Base-by-base conservation (phyloP, 2,888 invertebrate genomes). In the Melangyna quadrimaculata region DNA sequence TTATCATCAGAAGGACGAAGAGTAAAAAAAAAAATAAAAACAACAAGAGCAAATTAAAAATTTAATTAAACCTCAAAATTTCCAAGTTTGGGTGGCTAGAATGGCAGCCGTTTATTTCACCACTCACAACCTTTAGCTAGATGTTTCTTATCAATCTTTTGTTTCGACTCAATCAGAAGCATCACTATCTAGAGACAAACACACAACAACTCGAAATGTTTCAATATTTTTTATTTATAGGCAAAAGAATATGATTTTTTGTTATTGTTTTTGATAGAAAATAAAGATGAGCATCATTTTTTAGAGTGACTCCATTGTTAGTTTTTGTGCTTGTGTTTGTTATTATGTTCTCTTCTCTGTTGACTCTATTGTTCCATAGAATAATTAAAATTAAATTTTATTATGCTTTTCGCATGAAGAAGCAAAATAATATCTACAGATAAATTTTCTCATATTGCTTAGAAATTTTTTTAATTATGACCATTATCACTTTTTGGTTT, bases 301-400 rank as follows among this genome's bases (percentile, higher is more conserved):
- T 27, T 29, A 9, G 27, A 53, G 27, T 59, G 35, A 71, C 17
- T 57, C 59, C 40, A 78, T 78, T 32, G 65, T 83, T 12, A 65
- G 37, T 69, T 63, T 69, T 53, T 63, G 29, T 63, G 63, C 22
- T 29, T 27, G 10, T 40, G 17, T 0, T 32, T 48, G n/a, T 29
- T 67, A 4, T 48, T 48, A 3, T 24, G n/a, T 17, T n/a, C n/a
- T 40, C 17, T 24, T 14, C 14, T 51, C 8, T 22, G 51, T 67
- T 51, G 67, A 51, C 48, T 67, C 67, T 29, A 19, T 75, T 80
- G 57, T 80, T 79, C 48, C 67, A 51, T 61, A 37, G 65, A 67
- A 65, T 45, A 65, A 75, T 69, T 71, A 61, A 59, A 79, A 79
- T 75, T 67, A 59, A 61, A 71, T 80, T 80, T 77, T 77, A 84